Evolutionary conservation across 2,888 invertebrate genomes (phyloP), one percentile per base, ranked within the genome.

Genomic region (Eristalinus sepulchralis): DNA sequence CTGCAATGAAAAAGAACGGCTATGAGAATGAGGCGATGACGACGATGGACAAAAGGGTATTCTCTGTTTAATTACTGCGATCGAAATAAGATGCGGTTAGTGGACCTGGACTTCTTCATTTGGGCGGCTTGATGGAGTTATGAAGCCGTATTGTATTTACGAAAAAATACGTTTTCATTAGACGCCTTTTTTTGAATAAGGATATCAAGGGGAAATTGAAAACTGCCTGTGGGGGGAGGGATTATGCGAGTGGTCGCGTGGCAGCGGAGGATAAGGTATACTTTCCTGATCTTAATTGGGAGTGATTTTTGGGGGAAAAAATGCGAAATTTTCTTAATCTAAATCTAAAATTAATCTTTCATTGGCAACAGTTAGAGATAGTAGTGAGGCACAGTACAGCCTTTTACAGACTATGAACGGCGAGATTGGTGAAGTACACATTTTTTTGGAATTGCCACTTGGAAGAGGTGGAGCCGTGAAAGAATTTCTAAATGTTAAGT

Each of bases 1-100:
- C 85, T 85, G 82, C 24, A 85, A 85, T 66, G 77, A 78, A 85
- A 77, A n/a, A n/a, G 78, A 22, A 27, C n/a, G 70, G 76, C 27
- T 22, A 79, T 47, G 78, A 22, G 55, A 71, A 73, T 2, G 55
- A 60, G 60, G 47, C 10, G 31, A 22, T 31, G 62, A 63, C 17
- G 57, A 59, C 73, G 68, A 73, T 82, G 77, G 64, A 5, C 5
- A 60, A 68, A 77, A 67, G 76, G 39, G 71, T 36, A 77, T 47
- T 72, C 63, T 72, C 17, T 60, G 72, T 81, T 85, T 77, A 81
- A 85, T 77, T 81, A 81, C 77, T 53, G 53, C 76, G 77, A 73
- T 85, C 64, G 72, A 73, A 82, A 85, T 85, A 70, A 85, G 73
- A 82, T 70, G 81, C 60, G 84, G 84, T 80, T 72, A 67, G 62